Evolutionary conservation across 2,113 vertebrate species (phyloP).

Genomic region (Seriola rivoliana): DNA sequence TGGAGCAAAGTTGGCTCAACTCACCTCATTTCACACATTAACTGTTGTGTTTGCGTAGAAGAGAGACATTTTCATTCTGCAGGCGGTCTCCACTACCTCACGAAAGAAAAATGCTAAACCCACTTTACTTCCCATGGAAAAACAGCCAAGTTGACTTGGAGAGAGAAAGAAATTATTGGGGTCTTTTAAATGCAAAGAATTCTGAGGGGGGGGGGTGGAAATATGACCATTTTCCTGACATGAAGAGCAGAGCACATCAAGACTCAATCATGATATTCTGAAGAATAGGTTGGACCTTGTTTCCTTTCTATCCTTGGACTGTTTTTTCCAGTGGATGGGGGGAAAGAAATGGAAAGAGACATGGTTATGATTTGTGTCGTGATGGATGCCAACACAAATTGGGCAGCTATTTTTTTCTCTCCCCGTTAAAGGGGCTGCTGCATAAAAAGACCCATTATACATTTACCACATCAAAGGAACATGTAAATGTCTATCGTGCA

Average conservation of each 20-base stretch:
- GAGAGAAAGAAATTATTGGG: slow-evolving; percentile 70
- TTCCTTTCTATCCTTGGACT: slow-evolving; percentile 34
- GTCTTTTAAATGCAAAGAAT: slow-evolving; percentile 74
- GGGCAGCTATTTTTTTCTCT: slow-evolving; percentile 52
- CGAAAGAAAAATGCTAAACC: slow-evolving; percentile 79
- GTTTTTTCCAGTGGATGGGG: slow-evolving; percentile 59
- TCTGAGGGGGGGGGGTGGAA: slow-evolving; percentile 50
- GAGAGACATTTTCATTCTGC: slow-evolving; percentile 71
- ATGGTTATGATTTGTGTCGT: slow-evolving; percentile 61
- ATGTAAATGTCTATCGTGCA: slow-evolving; percentile 59
- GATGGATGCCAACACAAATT: slow-evolving; percentile 76
- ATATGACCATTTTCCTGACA: slow-evolving; percentile 65
- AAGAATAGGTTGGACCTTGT: slow-evolving; percentile 52
- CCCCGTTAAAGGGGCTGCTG: slow-evolving; percentile 52
- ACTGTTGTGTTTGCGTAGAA: slow-evolving; percentile 64
- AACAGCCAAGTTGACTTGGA: slow-evolving; percentile 64
- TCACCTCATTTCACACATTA: slow-evolving; percentile 77
- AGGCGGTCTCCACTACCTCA: slow-evolving; percentile 83
- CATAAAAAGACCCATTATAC: slow-evolving; percentile 58
- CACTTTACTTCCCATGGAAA: slow-evolving; percentile 72
- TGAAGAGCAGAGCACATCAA: slow-evolving; percentile 65
- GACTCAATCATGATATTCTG: slow-evolving; percentile 56
- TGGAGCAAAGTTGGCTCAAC: slow-evolving; percentile 62
- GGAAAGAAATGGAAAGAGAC: slow-evolving; percentile 65
- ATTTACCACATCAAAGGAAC: slow-evolving; percentile 77